Evolutionary conservation across 2,797 vertebrate species (phyloP).

Genomic region (Hoplostethus atlanticus): DNA sequence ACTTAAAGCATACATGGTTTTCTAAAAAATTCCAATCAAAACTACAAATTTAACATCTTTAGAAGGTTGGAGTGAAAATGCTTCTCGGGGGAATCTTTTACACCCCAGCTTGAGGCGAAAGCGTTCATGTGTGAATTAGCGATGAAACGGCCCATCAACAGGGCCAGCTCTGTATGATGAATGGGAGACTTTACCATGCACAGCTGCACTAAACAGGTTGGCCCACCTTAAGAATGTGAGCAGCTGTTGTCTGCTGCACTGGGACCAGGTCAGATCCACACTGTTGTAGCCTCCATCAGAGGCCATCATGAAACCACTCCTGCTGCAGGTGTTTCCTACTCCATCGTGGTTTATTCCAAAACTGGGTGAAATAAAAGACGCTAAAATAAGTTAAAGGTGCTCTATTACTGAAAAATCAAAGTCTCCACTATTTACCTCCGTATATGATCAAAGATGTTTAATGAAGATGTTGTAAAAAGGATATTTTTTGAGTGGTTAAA

Average conservation of each 20-base stretch:
- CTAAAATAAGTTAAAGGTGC: not conserved
- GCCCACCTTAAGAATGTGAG: slow-evolving; percentile 89
- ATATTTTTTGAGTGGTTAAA: too few relatives aligned
- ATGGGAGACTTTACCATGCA: slow-evolving; percentile 31
- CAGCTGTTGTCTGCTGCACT: slow-evolving; percentile 91
- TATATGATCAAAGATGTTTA: too few relatives aligned
- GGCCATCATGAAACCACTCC: slow-evolving; percentile 92
- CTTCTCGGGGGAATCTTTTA: not conserved
- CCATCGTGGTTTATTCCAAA: slow-evolving; percentile 95
- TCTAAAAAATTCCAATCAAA: not conserved
- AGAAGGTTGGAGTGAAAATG: too few relatives aligned
- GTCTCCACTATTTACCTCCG: too few relatives aligned
- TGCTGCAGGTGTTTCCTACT: slow-evolving; percentile 85
- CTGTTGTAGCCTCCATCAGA: slow-evolving; percentile 88
- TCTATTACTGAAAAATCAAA: too few relatives aligned
- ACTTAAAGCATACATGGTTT: too few relatives aligned
- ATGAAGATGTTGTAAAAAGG: too few relatives aligned
- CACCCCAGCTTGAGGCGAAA: not conserved
- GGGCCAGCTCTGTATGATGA: slow-evolving; percentile 29
- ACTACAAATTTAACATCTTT: not conserved
- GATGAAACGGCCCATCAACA: slow-evolving; percentile 25
- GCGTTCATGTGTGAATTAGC: not conserved
- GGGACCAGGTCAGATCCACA: slow-evolving; percentile 90
- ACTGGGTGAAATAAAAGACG: slow-evolving; percentile 71
- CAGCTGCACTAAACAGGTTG: slow-evolving; percentile 51